Base-by-base conservation (phyloP, 2,888 invertebrate genomes). In the Anarsia innoxiella region DNA sequence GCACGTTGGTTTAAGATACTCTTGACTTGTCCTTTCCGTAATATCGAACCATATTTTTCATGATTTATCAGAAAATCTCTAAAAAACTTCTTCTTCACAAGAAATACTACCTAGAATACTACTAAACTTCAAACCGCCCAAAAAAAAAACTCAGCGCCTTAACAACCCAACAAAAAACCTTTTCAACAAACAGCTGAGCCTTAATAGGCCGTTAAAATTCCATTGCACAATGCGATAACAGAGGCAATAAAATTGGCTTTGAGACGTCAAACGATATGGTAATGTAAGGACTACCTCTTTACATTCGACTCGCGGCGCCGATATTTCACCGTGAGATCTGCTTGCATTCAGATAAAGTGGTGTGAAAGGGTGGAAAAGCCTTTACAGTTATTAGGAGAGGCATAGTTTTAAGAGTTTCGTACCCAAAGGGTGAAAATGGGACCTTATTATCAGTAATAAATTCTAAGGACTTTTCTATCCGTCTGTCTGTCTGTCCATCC, bases 191-290 rank as follows among this genome's bases (percentile, higher is more conserved):
- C 11, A 27, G 11, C n/a, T 23, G 12, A 33, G 25, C 56, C 54
- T 45, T 71, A 72, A 76, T 74, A 65, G 66, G 62, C 61, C 60
- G 66, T 75, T 75, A 70, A 65, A 77, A 77, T 74, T 79, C 76
- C 70, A 75, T 73, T 59, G 52, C 46, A 5, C 46, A 45, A 45
- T 44, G 57, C 66, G 74, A 74, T 77, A 76, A 66, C 73, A 67
- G 64, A 62, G 61, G 71, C 74, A 78, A 79, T 80, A 76, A 78
- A 80, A 78, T 76, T 68, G 75, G 67, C 72, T 74, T 66, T 15
- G 65, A 70, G 70, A 72, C 75, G 74, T 77, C 74, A 76, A 73
- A 72, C 74, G 75, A 63, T 78, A 78, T 80, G 82, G 73, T 78
- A 80, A 80, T 80, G 68, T 57, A 59, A 68, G 66, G 66, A 66